These are phyloP conservation scores for Leucophenga montana DNA, from an alignment of 2,888 invertebrate species.

Conservation along the genomic window DNA sequence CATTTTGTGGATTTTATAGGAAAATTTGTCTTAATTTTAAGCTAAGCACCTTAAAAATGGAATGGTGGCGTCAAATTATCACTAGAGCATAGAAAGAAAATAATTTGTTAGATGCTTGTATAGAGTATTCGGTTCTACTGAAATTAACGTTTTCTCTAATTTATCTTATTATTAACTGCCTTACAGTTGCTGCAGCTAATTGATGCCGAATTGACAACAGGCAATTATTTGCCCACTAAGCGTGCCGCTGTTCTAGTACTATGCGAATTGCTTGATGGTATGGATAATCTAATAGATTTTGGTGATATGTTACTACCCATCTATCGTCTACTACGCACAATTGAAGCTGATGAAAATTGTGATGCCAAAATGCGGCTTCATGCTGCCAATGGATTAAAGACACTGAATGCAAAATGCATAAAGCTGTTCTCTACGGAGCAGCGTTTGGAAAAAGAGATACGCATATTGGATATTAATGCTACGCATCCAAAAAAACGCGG, in stretches of 20 bases:
- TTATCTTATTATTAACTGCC: slow-evolving; percentile 3
- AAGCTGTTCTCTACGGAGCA: slow-evolving; percentile 57
- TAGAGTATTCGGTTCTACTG: too few species aligned
- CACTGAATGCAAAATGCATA: slow-evolving; percentile 66
- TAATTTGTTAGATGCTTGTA: too few species aligned
- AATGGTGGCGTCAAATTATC: too few species aligned
- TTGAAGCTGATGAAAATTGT: slow-evolving; percentile 57
- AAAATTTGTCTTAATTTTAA: too few species aligned
- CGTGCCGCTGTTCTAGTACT: slow-evolving; percentile 70
- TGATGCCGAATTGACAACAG: slow-evolving; percentile 61
- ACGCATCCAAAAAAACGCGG: slow-evolving; percentile 32
- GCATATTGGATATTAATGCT: slow-evolving; percentile 67
- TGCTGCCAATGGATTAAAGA: slow-evolving; percentile 68
- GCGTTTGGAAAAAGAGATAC: slow-evolving; percentile 65
- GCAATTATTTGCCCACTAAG: slow-evolving; percentile 69
- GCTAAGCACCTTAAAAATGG: too few species aligned
- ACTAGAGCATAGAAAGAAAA: too few species aligned
- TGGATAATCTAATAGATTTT: slow-evolving; percentile 69
- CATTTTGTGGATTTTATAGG: too few species aligned
- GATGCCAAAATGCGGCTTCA: slow-evolving; percentile 69
- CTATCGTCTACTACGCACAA: slow-evolving; percentile 63
- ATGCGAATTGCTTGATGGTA: slow-evolving; percentile 68
- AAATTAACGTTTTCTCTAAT: too few species aligned
- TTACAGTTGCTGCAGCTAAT: slow-evolving; percentile 57
- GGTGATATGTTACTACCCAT: slow-evolving; percentile 71